These are phyloP conservation scores for Naja naja DNA, from an alignment of 2,113 vertebrate species.

Conservation along the genomic window DNA sequence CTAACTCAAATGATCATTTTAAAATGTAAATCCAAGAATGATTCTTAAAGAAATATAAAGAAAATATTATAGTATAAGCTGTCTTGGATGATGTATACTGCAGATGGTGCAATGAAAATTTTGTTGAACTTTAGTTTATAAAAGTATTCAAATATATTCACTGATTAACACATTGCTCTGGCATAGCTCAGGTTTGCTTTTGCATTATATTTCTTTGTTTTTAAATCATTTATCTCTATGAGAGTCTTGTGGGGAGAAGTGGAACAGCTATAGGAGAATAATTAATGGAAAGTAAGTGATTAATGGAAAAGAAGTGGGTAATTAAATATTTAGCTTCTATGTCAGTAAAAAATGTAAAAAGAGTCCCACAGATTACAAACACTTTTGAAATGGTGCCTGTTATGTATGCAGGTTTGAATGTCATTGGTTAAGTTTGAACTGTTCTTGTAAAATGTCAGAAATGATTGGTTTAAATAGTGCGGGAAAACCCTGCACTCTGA, in stretches of 20 bases:
- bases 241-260: conserved; percentile 13
- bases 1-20: neutral
- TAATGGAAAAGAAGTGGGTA: conserved; percentile 38
- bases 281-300: conserved; percentile 33
- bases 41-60: neutral
- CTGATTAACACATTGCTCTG: neutral
- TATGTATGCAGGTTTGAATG: too few relatives aligned
- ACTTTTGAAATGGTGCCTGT: conserved; percentile 34
- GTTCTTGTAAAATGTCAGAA: too few relatives aligned
- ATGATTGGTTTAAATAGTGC: too few relatives aligned
- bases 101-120: neutral
- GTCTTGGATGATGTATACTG: neutral
- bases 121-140: conserved; percentile 23
- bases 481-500: too few relatives aligned
- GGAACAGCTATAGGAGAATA: neutral
- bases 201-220: conserved; percentile 1
- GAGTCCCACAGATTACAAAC: conserved; percentile 5
- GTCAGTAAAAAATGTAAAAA: conserved; percentile 40
- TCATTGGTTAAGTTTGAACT: too few relatives aligned
- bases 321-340: conserved; percentile 58
- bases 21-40: neutral
- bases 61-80: neutral
- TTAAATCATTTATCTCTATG: conserved; percentile 37
- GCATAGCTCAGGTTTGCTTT: neutral
- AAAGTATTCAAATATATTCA: neutral